A percentile compares a stretch with the other conserved stretches of the same genome.
Evolutionary conservation across 2,797 vertebrate genomes (phyloP).

Genomic region (Urocyon cinereoargenteus): DNA sequence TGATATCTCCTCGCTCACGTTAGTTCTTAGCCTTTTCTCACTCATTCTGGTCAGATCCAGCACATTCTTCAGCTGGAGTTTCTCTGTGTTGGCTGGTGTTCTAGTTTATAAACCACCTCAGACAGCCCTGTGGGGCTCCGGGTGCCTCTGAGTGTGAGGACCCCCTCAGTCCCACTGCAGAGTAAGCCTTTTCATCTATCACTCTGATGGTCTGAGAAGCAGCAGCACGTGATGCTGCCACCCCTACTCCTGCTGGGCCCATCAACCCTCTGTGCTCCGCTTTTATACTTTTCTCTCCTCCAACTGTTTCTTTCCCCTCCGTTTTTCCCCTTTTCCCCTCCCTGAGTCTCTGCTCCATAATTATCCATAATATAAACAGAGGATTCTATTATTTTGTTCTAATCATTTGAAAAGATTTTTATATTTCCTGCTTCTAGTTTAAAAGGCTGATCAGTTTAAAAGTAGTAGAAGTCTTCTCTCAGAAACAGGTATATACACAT

Average conservation of each 20-base stretch:
- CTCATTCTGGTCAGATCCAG: not conserved
- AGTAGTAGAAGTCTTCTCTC: not conserved
- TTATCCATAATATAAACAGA: constrained; percentile 56
- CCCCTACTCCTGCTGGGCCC: not conserved
- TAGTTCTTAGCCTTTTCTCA: not conserved
- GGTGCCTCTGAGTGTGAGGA: not conserved
- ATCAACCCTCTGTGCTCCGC: not conserved
- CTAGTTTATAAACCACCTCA: not conserved
- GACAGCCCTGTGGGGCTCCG: not conserved
- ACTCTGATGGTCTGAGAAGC: no score
- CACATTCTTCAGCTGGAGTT: not conserved
- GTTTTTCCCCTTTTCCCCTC: not conserved
- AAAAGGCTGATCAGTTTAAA: constrained; percentile 39
- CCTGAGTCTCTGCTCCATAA: not conserved
- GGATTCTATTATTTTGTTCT: constrained; percentile 67
- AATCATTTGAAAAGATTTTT: constrained; percentile 63
- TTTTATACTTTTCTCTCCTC: not conserved
- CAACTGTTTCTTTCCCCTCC: not conserved
- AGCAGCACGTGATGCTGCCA: not conserved
- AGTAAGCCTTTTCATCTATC: not conserved
- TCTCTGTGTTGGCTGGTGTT: not conserved
- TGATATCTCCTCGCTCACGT: not conserved
- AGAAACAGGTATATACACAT: constrained; percentile 43
- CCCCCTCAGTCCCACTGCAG: not conserved
- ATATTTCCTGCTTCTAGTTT: constrained; percentile 45